Evolutionary conservation across 2,797 vertebrate species (phyloP), one percentile per base, ranked within the genome.

Genomic region (Coreius guichenoti): DNA sequence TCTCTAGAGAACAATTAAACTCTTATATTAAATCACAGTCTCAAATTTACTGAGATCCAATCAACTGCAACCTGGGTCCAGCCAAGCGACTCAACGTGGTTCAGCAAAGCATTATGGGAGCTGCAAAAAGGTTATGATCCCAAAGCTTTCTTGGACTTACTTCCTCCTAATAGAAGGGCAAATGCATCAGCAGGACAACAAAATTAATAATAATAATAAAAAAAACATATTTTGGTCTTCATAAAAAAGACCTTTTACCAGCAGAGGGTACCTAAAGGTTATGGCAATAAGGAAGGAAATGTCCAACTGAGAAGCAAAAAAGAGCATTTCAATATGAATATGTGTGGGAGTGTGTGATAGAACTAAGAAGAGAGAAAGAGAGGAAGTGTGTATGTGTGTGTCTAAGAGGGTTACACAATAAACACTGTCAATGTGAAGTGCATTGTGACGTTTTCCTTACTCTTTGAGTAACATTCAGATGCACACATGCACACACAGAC

Each of bases 221-320:
- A 63, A 67, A 83, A 21, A 23, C 58, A 43, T 77, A 56, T 65
- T 23, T 63, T 85, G 56, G 33, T 70, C 86, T 81, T 84, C 72
- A 84, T 58, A 70, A 88, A 83, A 82, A 88, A 80, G 86, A 85
- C 86, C 86, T 87, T 87, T 87, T 67, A 76, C 65, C 29, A 65
- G 80, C 80, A 85, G 61, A 70, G 67, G 69, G 79, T 56, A 65
- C 49, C 65, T 86, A 88, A 88, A 88, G 87, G 87, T 86, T 86
- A 86, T 4, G 39, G 73, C 75, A 79, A 80, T 81, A 76, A 67
- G 73, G 61, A 86, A 36, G 82, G 78, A 78, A 69, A 84, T 65
- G 72, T 73, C 86, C 86, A 85, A 77, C 86, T 72, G 86, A 12
- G 86, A 78, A 67, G 82, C 63, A 45, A 77, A 81, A 80, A 85